Evolutionary conservation across 2,113 vertebrate species (phyloP).

Genomic region (Tautogolabrus adspersus): DNA sequence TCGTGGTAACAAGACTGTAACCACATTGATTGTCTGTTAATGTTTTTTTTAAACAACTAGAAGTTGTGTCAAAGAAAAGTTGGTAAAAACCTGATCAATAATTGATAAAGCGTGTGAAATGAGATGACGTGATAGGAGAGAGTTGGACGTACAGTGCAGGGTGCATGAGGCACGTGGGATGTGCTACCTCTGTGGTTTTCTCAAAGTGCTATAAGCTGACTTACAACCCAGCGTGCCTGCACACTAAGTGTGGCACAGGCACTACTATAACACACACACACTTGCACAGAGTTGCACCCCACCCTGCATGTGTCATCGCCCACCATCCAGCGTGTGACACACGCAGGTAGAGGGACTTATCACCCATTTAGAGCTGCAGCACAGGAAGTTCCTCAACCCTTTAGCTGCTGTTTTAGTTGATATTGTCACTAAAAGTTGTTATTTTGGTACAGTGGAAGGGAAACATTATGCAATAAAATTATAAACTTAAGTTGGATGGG

Average conservation of each 20-base stretch:
- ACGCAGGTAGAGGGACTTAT: not conserved
- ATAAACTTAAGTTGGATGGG: no score
- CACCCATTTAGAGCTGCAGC: not conserved
- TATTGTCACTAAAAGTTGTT: not conserved
- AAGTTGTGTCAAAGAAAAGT: not conserved
- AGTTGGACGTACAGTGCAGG: not conserved
- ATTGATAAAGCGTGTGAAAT: not conserved
- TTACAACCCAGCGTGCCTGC: not conserved
- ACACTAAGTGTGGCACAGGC: no score
- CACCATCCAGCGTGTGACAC: constrained; percentile 30
- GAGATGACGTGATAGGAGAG: not conserved
- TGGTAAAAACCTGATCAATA: not conserved
- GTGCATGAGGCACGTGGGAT: not conserved
- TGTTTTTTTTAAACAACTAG: not conserved
- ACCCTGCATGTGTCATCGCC: constrained; percentile 1
- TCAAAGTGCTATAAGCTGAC: constrained; percentile 20
- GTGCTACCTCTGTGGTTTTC: constrained; percentile 46
- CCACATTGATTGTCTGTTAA: not conserved
- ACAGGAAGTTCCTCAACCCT: not conserved
- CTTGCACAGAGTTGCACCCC: not conserved
- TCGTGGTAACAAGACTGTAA: not conserved
- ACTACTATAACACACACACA: not conserved
- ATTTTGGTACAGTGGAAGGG: not conserved
- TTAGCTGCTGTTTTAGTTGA: no score
- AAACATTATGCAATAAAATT: not conserved